Evolutionary conservation across 2,113 vertebrate genomes (phyloP).

Genomic region (Salminus brasiliensis): DNA sequence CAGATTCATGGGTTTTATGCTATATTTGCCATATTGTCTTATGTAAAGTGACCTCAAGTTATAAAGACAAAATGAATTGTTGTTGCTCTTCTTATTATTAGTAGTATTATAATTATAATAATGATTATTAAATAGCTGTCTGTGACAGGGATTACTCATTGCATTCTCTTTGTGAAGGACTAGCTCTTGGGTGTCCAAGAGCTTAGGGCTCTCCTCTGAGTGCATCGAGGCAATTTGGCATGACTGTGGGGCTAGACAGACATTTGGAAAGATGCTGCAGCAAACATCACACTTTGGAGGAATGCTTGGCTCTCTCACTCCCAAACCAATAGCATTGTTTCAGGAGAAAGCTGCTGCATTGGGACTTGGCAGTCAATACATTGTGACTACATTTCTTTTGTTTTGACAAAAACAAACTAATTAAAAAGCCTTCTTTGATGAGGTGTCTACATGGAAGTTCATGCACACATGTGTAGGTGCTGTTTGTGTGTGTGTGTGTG

Average conservation of each 20-base stretch:
- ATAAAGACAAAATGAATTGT: no score
- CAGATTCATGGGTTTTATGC: no score
- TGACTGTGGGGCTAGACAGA: background rate
- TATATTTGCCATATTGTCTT: no score
- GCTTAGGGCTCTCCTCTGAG: background rate
- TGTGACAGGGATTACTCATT: no score
- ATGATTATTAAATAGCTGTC: no score
- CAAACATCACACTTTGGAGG: background rate
- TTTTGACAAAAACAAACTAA: background rate
- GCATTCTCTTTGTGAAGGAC: background rate
- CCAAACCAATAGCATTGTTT: background rate
- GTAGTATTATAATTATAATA: no score
- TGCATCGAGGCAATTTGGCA: background rate
- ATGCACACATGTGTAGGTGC: background rate
- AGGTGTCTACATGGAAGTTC: background rate
- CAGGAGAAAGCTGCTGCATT: background rate
- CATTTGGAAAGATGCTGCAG: slow-evolving; percentile 3
- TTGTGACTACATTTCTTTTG: background rate
- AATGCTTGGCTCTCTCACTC: background rate
- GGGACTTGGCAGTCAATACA: background rate
- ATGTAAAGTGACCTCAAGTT: no score
- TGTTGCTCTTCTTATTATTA: no score
- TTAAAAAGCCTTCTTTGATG: slow-evolving; percentile 3
- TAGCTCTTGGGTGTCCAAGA: background rate
- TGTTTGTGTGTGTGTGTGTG: background rate